Conservation (phyloP, 2,113 vertebrate genomes). For the Grallaria varia region DNA sequence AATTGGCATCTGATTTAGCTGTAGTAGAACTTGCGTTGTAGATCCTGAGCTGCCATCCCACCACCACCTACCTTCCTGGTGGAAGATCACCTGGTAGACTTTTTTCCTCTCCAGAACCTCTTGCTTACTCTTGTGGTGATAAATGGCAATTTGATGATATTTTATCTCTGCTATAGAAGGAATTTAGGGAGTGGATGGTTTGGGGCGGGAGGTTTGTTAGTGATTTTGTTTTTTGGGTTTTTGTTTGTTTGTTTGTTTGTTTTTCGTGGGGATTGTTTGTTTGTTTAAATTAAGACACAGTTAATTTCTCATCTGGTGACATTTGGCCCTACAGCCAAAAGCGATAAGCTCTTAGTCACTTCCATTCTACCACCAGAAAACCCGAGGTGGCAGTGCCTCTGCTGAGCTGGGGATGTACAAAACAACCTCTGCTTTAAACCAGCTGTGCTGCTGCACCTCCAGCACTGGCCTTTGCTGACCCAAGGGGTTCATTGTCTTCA, state of each 20-base stretch:
- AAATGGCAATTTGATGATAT: background rate
- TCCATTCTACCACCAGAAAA: background rate
- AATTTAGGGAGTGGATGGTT: background rate
- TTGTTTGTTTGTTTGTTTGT: no score
- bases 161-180: background rate
- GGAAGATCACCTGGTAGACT: background rate
- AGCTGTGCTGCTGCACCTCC: background rate
- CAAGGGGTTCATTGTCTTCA: background rate
- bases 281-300: background rate
- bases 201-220: no score
- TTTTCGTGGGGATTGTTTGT: no score
- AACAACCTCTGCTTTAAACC: background rate
- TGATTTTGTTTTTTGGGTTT: no score
- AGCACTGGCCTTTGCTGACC: background rate
- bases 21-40: background rate
- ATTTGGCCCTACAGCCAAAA: background rate
- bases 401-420: background rate
- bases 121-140: background rate
- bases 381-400: background rate
- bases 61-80: background rate
- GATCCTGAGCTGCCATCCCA: background rate
- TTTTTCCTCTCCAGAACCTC: background rate
- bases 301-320: background rate
- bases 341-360: background rate
- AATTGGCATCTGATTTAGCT: background rate